Percentiles rank a stretch among this genome's conserved stretches.
Evolutionary conservation across 1,140 invertebrate genomes (phyloP).

Genomic region (Eurytemora carolleeae): DNA sequence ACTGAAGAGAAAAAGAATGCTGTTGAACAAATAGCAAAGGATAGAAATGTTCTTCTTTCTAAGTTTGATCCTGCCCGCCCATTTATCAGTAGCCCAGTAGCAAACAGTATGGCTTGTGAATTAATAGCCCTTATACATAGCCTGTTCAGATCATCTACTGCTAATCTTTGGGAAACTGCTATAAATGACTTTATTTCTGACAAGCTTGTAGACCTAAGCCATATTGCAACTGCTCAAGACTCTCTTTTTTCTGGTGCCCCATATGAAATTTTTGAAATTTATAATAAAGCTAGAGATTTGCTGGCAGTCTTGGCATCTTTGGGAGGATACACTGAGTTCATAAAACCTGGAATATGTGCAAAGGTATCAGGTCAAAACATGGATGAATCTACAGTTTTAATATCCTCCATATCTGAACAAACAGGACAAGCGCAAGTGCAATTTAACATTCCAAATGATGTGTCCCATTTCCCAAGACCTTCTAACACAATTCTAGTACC

Average conservation of each 20-base stretch:
- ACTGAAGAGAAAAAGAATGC: conserved; percentile 4
- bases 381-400: not conserved
- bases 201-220: not conserved
- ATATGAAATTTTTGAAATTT: conserved; percentile 20
- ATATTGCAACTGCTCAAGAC: not conserved
- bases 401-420: not conserved
- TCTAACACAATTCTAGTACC: not conserved
- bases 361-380: not conserved
- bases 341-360: conserved; percentile 26
- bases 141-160: conserved; percentile 21
- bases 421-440: not conserved
- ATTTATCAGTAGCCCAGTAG: conserved; percentile 29
- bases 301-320: conserved; percentile 27
- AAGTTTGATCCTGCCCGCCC: conserved; percentile 26
- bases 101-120: conserved; percentile 28
- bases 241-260: not conserved
- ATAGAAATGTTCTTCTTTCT: conserved; percentile 24
- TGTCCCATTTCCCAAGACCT: not conserved
- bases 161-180: not conserved
- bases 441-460: not conserved
- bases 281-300: conserved; percentile 23
- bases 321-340: conserved; percentile 26
- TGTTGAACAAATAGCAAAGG: conserved; percentile 25
- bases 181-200: not conserved
- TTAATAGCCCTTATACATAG: conserved; percentile 26